These are phyloP conservation scores for Diacarnus erythraeanus DNA, from an alignment of 37 sponge, comb jelly and placozoan species.

Conservation along the genomic window DNA sequence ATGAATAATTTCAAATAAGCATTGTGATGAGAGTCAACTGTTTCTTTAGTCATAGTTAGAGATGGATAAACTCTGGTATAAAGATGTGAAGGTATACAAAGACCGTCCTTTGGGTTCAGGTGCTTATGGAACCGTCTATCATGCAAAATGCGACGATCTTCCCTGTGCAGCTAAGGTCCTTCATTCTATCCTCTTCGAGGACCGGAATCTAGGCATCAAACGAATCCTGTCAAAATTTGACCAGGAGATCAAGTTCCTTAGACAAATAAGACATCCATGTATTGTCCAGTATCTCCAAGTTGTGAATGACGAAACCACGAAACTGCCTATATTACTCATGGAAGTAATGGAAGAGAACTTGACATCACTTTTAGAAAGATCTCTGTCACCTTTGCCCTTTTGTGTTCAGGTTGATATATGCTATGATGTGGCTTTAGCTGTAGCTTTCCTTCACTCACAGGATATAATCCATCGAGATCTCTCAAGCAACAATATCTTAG, in stretches of 20 bases:
- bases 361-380: conserved; percentile 4
- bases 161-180: conserved; percentile 19
- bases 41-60: no score
- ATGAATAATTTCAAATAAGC: no score
- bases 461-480: conserved; percentile 13
- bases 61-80: no score
- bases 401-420: conserved; percentile 13
- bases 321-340: conserved; percentile 8
- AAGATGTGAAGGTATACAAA: no score
- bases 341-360: conserved; percentile 16
- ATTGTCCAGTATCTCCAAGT: conserved; percentile 1
- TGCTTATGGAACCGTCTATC: conserved; percentile 23
- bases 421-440: conserved; percentile 3
- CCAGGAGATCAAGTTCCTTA: background rate
- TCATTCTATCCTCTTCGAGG: background rate
- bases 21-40: no score
- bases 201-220: no score
- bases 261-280: background rate
- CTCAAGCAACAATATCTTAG: conserved; percentile 21
- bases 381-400: conserved; percentile 2
- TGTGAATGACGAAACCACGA: background rate
- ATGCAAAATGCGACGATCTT: conserved; percentile 4
- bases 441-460: conserved; percentile 20
- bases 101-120: conserved; percentile 26
- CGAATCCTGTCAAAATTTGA: background rate